A percentile compares a stretch with the other conserved stretches of the same genome.
Evolutionary conservation across 2,888 invertebrate species (phyloP).

Genomic region (Limnephilus marmoratus): DNA sequence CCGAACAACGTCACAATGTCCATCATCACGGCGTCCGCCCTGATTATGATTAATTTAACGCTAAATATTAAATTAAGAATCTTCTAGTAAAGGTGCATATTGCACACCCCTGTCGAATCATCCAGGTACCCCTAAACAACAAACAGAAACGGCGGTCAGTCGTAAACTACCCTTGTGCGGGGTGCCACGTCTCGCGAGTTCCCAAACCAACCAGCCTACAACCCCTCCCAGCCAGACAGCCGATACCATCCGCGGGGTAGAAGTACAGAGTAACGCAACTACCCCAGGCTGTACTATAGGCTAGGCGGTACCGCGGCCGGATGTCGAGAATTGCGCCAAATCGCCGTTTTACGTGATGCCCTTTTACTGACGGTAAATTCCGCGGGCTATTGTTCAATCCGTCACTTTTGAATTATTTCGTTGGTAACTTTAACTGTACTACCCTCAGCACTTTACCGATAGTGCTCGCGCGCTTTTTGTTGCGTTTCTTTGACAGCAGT

Average conservation of each 20-base stretch:
- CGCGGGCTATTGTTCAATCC: background rate
- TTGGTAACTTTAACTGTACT: background rate
- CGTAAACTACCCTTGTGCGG: background rate
- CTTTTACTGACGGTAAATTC: background rate
- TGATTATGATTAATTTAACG: too few species aligned
- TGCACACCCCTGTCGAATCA: background rate
- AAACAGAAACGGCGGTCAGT: conserved; percentile 10
- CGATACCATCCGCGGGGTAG: background rate
- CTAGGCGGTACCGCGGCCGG: background rate
- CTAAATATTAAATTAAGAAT: too few species aligned
- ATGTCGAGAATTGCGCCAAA: background rate
- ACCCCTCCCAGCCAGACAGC: background rate
- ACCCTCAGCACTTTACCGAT: background rate
- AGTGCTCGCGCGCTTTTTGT: background rate
- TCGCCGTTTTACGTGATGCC: background rate
- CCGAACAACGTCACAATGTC: too few species aligned
- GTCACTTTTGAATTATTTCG: background rate
- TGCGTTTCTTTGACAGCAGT: background rate
- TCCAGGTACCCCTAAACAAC: background rate
- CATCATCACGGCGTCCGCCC: too few species aligned
- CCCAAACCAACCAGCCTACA: background rate
- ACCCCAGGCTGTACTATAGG: too few species aligned
- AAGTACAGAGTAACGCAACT: background rate
- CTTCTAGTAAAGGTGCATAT: background rate
- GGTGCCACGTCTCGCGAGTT: background rate